Evolutionary conservation across 2,888 invertebrate genomes (phyloP).

Genomic region (Caenorhabditis sp.): DNA sequence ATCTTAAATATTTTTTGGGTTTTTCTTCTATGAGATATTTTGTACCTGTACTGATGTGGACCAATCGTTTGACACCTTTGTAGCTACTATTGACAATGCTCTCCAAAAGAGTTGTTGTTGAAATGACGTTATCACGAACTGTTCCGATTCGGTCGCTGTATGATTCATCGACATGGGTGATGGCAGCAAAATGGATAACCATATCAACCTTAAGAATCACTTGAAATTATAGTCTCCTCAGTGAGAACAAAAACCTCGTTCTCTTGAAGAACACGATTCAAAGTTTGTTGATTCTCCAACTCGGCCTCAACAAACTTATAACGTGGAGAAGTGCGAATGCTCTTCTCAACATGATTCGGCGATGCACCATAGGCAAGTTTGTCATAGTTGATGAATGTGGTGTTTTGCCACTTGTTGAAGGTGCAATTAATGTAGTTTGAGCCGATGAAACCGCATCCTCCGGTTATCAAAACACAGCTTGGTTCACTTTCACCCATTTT

Average conservation of each 20-base stretch:
- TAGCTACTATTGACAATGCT: conserved; percentile 61
- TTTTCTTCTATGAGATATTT: background rate
- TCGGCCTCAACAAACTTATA: conserved; percentile 63
- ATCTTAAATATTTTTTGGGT: conserved; percentile 29
- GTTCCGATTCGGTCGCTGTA: conserved; percentile 69
- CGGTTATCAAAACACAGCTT: conserved; percentile 63
- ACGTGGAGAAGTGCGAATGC: conserved; percentile 51
- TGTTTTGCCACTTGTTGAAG: conserved; percentile 60
- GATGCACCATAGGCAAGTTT: conserved; percentile 66
- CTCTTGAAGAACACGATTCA: conserved; percentile 53
- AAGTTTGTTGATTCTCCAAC: conserved; percentile 55
- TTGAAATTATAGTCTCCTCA: no score
- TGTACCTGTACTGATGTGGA: conserved; percentile 67
- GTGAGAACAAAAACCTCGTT: conserved; percentile 42
- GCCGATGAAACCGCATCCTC: conserved; percentile 70
- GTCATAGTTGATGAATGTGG: conserved; percentile 67
- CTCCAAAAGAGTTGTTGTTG: conserved; percentile 66
- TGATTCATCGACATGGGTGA: conserved; percentile 70
- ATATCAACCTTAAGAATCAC: conserved; percentile 60
- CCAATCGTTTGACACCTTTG: conserved; percentile 60
- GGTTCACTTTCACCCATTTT: conserved; percentile 47
- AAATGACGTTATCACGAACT: conserved; percentile 67
- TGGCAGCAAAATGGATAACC: conserved; percentile 70
- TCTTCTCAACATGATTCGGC: conserved; percentile 41
- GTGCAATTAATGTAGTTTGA: conserved; percentile 69